phyloP scores from a whole-genome alignment of 2,797 vertebrate species.

The Neosilurus hyrtlii region DNA sequence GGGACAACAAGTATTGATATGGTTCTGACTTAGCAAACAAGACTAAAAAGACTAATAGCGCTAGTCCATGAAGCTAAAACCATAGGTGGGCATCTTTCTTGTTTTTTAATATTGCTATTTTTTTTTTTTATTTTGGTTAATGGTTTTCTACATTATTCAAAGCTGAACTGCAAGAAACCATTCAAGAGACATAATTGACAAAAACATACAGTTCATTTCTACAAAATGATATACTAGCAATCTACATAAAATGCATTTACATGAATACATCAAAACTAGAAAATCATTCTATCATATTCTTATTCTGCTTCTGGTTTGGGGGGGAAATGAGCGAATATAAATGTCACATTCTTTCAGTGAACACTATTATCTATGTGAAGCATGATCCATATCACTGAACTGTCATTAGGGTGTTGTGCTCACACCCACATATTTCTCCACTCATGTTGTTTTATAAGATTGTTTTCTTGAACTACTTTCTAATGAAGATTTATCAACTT shows the following conservation, averaged over 20 bases:
- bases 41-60: neutral
- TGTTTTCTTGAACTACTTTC: neutral
- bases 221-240: neutral
- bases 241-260: neutral
- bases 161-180: neutral
- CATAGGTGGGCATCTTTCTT: neutral
- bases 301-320: neutral
- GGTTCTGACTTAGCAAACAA: neutral
- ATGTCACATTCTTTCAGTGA: constrained; percentile 1
- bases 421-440: neutral
- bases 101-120: neutral
- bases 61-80: neutral
- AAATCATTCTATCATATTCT: neutral
- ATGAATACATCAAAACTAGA: neutral
- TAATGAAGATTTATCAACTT: neutral
- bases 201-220: neutral
- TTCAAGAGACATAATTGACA: neutral
- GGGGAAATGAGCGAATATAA: constrained; percentile 3
- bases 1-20: neutral
- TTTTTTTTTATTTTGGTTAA: neutral
- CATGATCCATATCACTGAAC: neutral
- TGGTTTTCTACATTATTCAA: neutral
- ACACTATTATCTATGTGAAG: constrained; percentile 1
- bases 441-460: constrained; percentile 5
- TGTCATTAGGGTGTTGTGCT: neutral